phyloP scores from a whole-genome alignment of 1,140 invertebrate genomes.

The Linepithema humile region DNA sequence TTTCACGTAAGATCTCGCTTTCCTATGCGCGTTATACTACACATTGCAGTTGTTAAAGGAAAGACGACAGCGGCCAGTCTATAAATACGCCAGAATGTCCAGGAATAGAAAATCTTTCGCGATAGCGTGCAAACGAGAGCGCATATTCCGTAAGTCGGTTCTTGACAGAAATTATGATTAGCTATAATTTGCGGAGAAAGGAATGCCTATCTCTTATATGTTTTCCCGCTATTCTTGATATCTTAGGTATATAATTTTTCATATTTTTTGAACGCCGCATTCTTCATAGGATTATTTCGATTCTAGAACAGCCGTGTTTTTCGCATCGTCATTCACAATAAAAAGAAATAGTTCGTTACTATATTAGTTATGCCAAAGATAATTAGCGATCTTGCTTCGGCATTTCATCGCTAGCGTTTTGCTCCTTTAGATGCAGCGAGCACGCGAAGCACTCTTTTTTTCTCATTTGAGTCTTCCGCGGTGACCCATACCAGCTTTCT shows the following conservation, averaged over 20 bases:
- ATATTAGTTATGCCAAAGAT: neutral
- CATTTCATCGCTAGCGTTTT: slow-evolving; percentile 28
- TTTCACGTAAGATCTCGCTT: slow-evolving; percentile 74
- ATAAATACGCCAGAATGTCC: slow-evolving; percentile 78
- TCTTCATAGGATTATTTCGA: neutral
- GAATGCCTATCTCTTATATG: neutral
- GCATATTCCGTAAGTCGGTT: neutral
- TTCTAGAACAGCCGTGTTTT: neutral
- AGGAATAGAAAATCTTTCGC: slow-evolving; percentile 80
- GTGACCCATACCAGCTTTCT: slow-evolving; percentile 62
- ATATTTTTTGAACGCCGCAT: neutral
- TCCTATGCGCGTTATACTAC: slow-evolving; percentile 65
- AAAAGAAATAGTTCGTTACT: neutral
- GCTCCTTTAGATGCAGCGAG: slow-evolving; percentile 18
- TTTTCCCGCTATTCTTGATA: neutral
- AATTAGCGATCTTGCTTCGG: neutral
- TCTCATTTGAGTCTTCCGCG: slow-evolving; percentile 49
- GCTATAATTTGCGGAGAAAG: slow-evolving; percentile 19
- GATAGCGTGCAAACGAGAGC: slow-evolving; percentile 51
- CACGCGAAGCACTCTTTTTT: slow-evolving; percentile 53
- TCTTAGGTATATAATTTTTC: neutral
- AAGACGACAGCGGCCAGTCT: slow-evolving; percentile 65
- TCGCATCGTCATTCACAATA: neutral
- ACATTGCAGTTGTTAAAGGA: slow-evolving; percentile 47
- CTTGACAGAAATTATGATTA: slow-evolving; percentile 36